Conservation (phyloP, 2,113 vertebrate genomes). For the Neolamprologus modestus region DNA sequence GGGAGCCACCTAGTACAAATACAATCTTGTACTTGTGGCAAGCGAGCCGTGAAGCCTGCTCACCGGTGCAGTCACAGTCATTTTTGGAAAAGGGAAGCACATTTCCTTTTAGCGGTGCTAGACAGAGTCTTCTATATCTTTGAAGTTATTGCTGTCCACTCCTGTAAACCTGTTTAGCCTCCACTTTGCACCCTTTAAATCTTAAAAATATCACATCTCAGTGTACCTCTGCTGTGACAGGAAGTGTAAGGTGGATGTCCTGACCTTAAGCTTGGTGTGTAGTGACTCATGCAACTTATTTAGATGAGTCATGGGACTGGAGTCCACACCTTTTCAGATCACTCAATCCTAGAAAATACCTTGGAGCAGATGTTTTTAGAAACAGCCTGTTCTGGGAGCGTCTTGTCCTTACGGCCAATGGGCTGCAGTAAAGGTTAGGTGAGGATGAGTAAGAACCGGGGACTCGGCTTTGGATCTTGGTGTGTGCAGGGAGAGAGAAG, state of each 20-base stretch:
- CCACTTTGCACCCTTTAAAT: not conserved
- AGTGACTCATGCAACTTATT: constrained; percentile 39
- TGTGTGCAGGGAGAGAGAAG: not conserved
- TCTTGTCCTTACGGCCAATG: not conserved
- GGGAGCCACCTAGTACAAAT: not conserved
- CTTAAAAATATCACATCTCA: not conserved
- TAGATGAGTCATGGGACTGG: constrained; percentile 19
- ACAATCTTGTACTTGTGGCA: constrained; percentile 10
- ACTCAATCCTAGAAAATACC: constrained; percentile 7
- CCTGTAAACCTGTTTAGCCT: not conserved
- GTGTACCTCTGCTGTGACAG: not conserved
- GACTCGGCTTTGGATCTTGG: not conserved
- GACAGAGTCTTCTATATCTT: not conserved
- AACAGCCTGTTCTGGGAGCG: not conserved
- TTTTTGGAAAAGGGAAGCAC: not conserved
- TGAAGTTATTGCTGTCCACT: not conserved
- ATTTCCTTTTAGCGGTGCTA: not conserved
- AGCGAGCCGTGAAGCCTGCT: not conserved
- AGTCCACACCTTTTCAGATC: constrained; percentile 17
- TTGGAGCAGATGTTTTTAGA: constrained; percentile 8
- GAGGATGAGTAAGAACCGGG: not conserved
- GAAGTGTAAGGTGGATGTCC: not conserved
- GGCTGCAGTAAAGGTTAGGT: not conserved
- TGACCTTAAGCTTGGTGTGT: not conserved
- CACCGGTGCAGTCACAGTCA: not conserved